Conservation (phyloP, 1,140 invertebrate genomes). For the Magallana angulata region DNA sequence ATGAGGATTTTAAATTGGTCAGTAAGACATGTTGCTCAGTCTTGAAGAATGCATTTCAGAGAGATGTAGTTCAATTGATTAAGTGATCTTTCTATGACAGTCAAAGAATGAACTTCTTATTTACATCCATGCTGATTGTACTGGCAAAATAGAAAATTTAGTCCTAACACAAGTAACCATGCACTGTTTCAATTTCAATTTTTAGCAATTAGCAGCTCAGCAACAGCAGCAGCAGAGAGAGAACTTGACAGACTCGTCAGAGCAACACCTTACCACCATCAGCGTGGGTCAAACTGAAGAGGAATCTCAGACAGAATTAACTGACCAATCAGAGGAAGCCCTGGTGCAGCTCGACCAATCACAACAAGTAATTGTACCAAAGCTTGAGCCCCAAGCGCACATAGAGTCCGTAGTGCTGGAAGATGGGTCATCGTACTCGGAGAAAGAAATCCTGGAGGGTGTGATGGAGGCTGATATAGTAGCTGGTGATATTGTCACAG, state of each 20-base stretch:
- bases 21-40: too few relatives aligned
- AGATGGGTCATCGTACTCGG: neutral
- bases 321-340: neutral
- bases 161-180: too few relatives aligned
- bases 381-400: neutral
- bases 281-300: neutral
- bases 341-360: neutral
- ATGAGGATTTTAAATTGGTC: too few relatives aligned
- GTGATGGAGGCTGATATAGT: neutral
- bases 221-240: conserved; percentile 31
- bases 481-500: neutral
- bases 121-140: too few relatives aligned
- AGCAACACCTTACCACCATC: neutral
- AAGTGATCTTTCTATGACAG: too few relatives aligned
- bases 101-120: too few relatives aligned
- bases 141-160: too few relatives aligned
- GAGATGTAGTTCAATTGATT: too few relatives aligned
- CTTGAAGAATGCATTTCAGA: too few relatives aligned
- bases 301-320: neutral
- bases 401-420: conserved; percentile 11
- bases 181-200: too few relatives aligned
- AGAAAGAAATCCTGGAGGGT: conserved; percentile 21
- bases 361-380: neutral
- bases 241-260: neutral
- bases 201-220: conserved; percentile 43